A percentile compares a stretch with the other conserved stretches of the same genome.
These are phyloP conservation scores for Chaenogobius annularis DNA, from an alignment of 2,113 vertebrate genomes.

Conservation along the genomic window DNA sequence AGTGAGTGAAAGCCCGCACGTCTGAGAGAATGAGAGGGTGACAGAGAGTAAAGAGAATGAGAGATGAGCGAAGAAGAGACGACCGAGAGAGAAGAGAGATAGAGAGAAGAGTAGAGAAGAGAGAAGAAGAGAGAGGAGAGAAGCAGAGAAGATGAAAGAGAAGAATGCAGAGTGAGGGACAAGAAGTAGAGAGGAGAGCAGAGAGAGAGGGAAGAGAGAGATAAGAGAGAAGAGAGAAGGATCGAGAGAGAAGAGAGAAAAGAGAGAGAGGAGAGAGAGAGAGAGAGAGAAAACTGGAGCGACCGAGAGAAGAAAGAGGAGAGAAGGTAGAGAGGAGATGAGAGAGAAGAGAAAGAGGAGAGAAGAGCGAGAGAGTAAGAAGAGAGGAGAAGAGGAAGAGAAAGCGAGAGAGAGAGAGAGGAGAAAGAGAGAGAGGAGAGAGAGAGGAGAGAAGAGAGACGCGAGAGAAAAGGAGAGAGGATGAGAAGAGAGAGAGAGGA, in stretches of 20 bases:
- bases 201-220: background rate
- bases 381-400: background rate
- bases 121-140: background rate
- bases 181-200: too few species aligned
- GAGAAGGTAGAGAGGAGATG: background rate
- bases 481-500: too few species aligned
- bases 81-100: background rate
- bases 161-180: too few species aligned
- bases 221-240: background rate
- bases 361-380: background rate
- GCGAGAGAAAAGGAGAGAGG: background rate
- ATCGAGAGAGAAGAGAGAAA: too few species aligned
- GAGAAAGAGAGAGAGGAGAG: background rate
- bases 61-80: background rate
- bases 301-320: background rate
- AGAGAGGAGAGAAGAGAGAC: background rate
- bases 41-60: too few species aligned
- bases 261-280: too few species aligned
- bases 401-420: background rate
- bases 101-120: too few species aligned
- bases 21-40: too few species aligned
- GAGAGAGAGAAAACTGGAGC: background rate
- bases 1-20: too few species aligned
- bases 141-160: too few species aligned
- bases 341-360: background rate